Evolutionary conservation across 2,888 invertebrate genomes (phyloP), one percentile per base, ranked within the genome.

Genomic region (Flexamia atlantica): DNA sequence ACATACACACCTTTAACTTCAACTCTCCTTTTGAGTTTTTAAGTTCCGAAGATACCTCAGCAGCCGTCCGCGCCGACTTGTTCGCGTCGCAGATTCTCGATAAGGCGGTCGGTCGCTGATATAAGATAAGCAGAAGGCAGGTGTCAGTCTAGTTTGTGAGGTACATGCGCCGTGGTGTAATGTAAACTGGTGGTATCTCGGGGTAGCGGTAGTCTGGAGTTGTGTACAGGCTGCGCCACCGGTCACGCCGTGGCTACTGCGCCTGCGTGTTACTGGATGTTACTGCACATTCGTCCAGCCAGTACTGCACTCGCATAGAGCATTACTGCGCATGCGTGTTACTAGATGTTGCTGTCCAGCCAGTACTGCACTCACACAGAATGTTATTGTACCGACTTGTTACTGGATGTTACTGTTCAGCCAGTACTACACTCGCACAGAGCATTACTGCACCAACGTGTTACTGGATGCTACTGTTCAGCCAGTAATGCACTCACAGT

Each of bases 91-190:
- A 20, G 23, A 23, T 14, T 28, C 30, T 2, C 64, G 64, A 64
- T 64, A 64, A 4, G 20, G 64, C 28, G 64, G 28, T 5, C 64
- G 2, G 28, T 14, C 14, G 28, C 28, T 64, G 64, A 64, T 64
- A 64, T 28, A 25, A 64, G 64, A 64, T 64, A 64, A 64, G 57
- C 14, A 30, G 64, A 28, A 25, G 64, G 64, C 64, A 64, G 64
- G 64, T 64, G 64, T 64, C 64, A 64, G 64, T 64, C 64, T 64
- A 28, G 64, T 64, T 64, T 64, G 64, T 64, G 64, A 64, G 64
- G 28, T 64, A 64, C 64, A 64, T 64, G 64, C 28, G 60, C 60
- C 7, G 7, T 25, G 53, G 64, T 64, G 64, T 64, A 64, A 64
- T 64, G 64, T 64, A 64, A 64, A 64, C 64, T 64, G 64, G 14